phyloP scores from a whole-genome alignment of 2,113 vertebrate species.

The Riparia riparia region DNA sequence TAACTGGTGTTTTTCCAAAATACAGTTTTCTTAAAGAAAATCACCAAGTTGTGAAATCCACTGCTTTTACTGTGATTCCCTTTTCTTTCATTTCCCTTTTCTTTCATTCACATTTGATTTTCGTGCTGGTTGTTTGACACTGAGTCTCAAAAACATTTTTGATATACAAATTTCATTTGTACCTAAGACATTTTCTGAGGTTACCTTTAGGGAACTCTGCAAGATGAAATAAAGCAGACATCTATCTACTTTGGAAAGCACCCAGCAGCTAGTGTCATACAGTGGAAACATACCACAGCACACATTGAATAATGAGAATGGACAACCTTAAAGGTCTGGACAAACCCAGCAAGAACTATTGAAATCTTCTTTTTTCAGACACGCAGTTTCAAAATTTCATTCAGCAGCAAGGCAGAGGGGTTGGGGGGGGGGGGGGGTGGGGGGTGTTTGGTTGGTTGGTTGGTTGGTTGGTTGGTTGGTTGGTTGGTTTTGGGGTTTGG shows the following conservation, averaged over 20 bases:
- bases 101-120: constrained; percentile 23
- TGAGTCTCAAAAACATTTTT: background rate
- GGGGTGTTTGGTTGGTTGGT: background rate
- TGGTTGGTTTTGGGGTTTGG: background rate
- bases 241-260: constrained; percentile 64
- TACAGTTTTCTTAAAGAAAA: constrained; percentile 40
- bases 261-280: constrained; percentile 51
- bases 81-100: background rate
- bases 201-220: constrained; percentile 23
- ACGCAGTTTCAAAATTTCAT: constrained; percentile 32
- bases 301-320: constrained; percentile 33
- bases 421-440: no score
- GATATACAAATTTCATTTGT: background rate
- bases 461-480: background rate
- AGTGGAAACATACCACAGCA: constrained; percentile 34
- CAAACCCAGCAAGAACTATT: constrained; percentile 51
- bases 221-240: constrained; percentile 58
- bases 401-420: background rate
- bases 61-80: background rate
- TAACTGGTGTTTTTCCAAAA: constrained; percentile 16
- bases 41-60: background rate
- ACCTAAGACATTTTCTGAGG: constrained; percentile 16
- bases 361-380: constrained; percentile 53
- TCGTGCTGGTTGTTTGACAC: background rate
- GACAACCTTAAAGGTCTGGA: constrained; percentile 57